These are phyloP conservation scores for Pomacea maculata DNA, from an alignment of 1,140 invertebrate genomes.

Conservation along the genomic window DNA sequence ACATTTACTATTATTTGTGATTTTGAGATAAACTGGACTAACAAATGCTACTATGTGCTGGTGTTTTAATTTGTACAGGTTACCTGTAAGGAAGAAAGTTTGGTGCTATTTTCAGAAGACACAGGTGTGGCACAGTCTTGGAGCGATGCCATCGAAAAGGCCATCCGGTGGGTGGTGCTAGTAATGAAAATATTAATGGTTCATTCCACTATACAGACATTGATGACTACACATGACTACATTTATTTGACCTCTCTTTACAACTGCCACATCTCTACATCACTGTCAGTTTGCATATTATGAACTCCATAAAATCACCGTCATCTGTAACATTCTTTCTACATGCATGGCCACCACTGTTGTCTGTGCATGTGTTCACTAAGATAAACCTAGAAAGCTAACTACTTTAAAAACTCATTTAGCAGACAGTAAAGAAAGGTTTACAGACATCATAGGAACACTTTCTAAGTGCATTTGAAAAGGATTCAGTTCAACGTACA, in stretches of 20 bases:
- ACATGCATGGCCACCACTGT: not conserved
- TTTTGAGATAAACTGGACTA: too few relatives aligned
- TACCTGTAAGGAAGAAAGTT: constrained; percentile 61
- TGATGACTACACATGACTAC: not conserved
- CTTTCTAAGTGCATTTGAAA: too few relatives aligned
- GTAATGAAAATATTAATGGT: not conserved
- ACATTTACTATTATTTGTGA: too few relatives aligned
- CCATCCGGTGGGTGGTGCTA: constrained; percentile 48
- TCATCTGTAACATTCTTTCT: too few relatives aligned
- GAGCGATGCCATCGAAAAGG: constrained; percentile 49
- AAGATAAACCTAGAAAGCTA: too few relatives aligned
- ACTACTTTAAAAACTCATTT: too few relatives aligned
- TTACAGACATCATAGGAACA: too few relatives aligned
- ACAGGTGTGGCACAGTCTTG: constrained; percentile 50
- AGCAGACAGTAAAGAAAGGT: too few relatives aligned
- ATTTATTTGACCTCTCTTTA: not conserved
- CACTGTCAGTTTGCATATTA: not conserved
- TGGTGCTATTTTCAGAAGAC: constrained; percentile 58
- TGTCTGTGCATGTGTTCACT: not conserved
- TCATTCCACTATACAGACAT: not conserved
- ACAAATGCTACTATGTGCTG: too few relatives aligned
- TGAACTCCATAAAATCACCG: not conserved
- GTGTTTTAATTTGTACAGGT: constrained; percentile 41
- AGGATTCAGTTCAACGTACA: too few relatives aligned
- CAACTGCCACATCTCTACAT: not conserved